Percentiles rank a stretch among this genome's conserved stretches.
Conservation (phyloP, 1,140 invertebrate genomes). For the Meloidogyne exigua region DNA sequence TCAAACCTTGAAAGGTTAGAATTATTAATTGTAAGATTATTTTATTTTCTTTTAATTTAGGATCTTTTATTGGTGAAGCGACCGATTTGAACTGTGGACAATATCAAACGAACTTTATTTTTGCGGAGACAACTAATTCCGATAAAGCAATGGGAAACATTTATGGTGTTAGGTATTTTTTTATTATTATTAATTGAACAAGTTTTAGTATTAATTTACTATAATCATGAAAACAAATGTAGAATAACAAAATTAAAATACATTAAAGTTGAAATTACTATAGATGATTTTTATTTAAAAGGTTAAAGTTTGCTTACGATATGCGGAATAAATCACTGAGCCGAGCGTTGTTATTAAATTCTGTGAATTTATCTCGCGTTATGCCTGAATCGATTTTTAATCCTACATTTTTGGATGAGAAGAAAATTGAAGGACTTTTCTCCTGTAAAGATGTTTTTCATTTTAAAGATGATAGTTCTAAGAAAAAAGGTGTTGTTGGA, state of each 20-base stretch:
- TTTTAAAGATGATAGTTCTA: conserved; percentile 22
- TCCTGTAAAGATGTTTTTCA: conserved; percentile 27
- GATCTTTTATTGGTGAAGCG: conserved; percentile 42
- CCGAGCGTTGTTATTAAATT: conserved; percentile 9
- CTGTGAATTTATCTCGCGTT: conserved; percentile 1
- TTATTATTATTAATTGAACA: background rate
- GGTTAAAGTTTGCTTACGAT: conserved; percentile 37
- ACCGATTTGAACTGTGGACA: conserved; percentile 27
- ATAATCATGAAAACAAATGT: no score
- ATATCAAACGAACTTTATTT: conserved; percentile 43
- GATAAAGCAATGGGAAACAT: conserved; percentile 18
- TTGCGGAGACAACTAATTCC: conserved; percentile 24
- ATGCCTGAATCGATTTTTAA: conserved; percentile 42
- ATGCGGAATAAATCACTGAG: conserved; percentile 37
- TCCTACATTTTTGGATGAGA: conserved; percentile 12
- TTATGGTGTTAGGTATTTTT: conserved; percentile 19
- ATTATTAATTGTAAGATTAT: background rate
- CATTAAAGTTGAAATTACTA: no score
- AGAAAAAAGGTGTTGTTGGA: conserved; percentile 6
- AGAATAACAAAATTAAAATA: no score
- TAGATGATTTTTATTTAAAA: background rate
- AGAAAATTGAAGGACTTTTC: conserved; percentile 42
- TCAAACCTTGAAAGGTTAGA: conserved; percentile 34
- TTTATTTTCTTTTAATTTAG: conserved; percentile 15
- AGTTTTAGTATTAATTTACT: no score